These are phyloP conservation scores for Pelodiscus sinensis DNA, from an alignment of 2,113 vertebrate species.

Conservation along the genomic window DNA sequence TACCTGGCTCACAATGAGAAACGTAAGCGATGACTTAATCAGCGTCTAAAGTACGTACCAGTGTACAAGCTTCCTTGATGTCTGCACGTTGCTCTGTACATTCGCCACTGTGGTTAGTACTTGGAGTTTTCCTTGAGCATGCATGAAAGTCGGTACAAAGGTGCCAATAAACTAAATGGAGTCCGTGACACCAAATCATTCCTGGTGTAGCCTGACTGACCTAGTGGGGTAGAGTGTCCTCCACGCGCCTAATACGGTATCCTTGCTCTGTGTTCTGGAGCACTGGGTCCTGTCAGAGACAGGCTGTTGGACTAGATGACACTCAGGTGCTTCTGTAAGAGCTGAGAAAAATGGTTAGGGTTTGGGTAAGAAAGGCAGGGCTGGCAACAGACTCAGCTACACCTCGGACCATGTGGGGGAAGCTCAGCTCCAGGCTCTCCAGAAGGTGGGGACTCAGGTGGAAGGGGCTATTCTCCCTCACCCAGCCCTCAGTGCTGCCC, in stretches of 20 bases:
- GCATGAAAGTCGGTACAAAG: conserved; percentile 64
- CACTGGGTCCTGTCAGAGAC: neutral
- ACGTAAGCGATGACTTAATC: neutral
- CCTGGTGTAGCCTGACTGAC: neutral
- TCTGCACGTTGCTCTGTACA: neutral
- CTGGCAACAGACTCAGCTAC: no score
- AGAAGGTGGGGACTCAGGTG: no score
- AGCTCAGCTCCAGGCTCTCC: no score
- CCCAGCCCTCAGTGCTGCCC: no score
- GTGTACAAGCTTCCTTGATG: neutral
- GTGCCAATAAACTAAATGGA: conserved; percentile 57
- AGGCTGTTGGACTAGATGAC: no score
- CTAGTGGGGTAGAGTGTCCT: neutral
- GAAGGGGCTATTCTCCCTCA: no score
- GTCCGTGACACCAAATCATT: neutral
- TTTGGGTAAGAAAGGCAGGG: no score
- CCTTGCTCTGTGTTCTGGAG: neutral
- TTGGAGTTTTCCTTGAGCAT: conserved; percentile 52
- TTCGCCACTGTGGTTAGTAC: neutral
- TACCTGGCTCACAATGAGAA: neutral
- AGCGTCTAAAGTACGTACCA: neutral
- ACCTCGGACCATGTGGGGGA: no score
- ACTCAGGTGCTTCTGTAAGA: no score
- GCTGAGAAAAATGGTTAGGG: no score
- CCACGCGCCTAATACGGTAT: neutral